These are phyloP conservation scores for Etheostoma perlongum DNA, from an alignment of 2,797 vertebrate species.

Conservation along the genomic window DNA sequence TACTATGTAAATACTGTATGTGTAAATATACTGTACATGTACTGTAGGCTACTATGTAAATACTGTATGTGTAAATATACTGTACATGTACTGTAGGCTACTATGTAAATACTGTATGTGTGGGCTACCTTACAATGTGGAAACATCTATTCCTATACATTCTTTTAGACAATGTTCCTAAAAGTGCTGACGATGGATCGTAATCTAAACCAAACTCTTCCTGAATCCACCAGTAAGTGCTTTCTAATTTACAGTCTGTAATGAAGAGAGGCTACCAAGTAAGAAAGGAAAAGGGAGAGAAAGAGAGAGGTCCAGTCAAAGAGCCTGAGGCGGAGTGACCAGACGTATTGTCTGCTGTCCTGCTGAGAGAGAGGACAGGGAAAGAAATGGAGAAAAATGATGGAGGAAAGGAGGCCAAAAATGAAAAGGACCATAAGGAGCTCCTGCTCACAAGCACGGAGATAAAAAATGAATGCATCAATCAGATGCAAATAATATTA, in stretches of 20 bases:
- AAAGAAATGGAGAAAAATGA: conserved; percentile 43
- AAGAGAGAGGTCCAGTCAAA: conserved; percentile 23
- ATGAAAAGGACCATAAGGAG: conserved; percentile 10
- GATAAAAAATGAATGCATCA: not conserved
- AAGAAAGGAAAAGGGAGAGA: not conserved
- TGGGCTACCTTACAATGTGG: too few relatives aligned
- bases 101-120: too few relatives aligned
- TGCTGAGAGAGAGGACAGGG: conserved; percentile 48
- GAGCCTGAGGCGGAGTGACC: conserved; percentile 57
- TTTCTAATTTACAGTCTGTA: not conserved
- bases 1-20: too few relatives aligned
- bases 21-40: too few relatives aligned
- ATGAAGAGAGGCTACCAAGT: not conserved
- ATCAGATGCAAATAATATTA: not conserved
- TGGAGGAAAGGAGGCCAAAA: conserved; percentile 44
- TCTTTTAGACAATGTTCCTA: not conserved
- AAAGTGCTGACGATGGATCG: not conserved
- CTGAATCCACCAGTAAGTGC: not conserved
- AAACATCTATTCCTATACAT: too few relatives aligned
- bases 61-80: too few relatives aligned
- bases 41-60: too few relatives aligned
- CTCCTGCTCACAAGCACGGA: not conserved
- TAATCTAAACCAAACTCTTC: not conserved
- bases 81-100: too few relatives aligned
- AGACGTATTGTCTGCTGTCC: conserved; percentile 68